Evolutionary conservation across 1,140 invertebrate genomes (phyloP), one percentile per base, ranked within the genome.

Genomic region (Pygmarrhopalites habei): DNA sequence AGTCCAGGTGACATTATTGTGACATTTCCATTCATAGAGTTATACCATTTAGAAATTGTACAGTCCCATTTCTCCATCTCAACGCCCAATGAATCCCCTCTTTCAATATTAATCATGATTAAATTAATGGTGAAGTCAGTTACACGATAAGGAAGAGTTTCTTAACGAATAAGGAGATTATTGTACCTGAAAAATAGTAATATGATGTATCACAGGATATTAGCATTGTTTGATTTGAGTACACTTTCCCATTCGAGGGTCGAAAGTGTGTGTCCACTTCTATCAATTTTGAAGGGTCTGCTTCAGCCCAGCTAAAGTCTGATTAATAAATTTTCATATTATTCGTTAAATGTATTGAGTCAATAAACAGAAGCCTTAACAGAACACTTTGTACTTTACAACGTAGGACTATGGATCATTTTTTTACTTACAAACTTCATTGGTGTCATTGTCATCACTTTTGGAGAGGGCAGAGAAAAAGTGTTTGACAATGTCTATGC

Each of bases 291-390:
- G 65, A 47, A 21, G 63, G 59, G 5, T 64, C 43, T 14, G 60
- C 53, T 17, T 61, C 62, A 15, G 25, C 29, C 66, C 66, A 68
- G 39, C 59, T 61, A 29, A 65, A 65, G 53, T 68, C 66, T 68
- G 32, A 21, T 30, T 14, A 39, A n/a, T n/a, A n/a, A n/a, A n/a
- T n/a, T n/a, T n/a, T n/a, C n/a, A n/a, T n/a, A n/a, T n/a, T n/a
- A n/a, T n/a, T n/a, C n/a, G n/a, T n/a, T n/a, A n/a, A n/a, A n/a
- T n/a, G n/a, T n/a, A n/a, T n/a, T n/a, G n/a, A n/a, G n/a, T n/a
- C n/a, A n/a, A n/a, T n/a, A n/a, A n/a, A n/a, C n/a, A n/a, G n/a
- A n/a, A n/a, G n/a, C n/a, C n/a, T n/a, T n/a, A n/a, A n/a, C n/a
- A n/a, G n/a, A n/a, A n/a, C n/a, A n/a, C n/a, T n/a, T n/a, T n/a